Base-by-base conservation (phyloP, 2,888 invertebrate genomes). In the Xestoiulus laeticollis region DNA sequence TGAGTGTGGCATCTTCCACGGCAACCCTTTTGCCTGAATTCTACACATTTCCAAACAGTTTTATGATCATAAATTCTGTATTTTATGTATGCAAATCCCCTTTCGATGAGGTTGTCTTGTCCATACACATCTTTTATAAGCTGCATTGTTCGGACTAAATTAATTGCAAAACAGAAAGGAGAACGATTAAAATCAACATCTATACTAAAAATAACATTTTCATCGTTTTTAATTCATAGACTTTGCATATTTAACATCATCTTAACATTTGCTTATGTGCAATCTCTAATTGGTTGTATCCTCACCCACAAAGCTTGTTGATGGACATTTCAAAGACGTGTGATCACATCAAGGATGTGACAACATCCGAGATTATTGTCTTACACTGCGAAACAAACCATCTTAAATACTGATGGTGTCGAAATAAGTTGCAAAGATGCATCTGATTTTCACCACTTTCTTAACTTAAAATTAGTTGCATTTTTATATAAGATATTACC, bases 1-100 rank as follows among this genome's bases (percentile, higher is more conserved):
- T 43, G 85, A n/a, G 85, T 85, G 44, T 85, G 85, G 44, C 85
- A 85, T 85, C 85, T 85, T 38, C 85, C 85, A 22, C 43, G 19
- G 44, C 85, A 85, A 22, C 44, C 44, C 43, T 85, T 85, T 38
- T 16, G 22, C 44, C 85, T 85, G n/a, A 43, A 85, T 44, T 85
- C 26, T 22, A 85, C 44, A 16, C 85, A 85, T 43, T 44, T 85
- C 85, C 85, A 85, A 3, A 78, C 78, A 14, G 78, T 78, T 30
- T 78, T 78, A 78, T 78, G 78, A 16, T 78, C 78, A 78, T 78
- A 78, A 78, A 78, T 78, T 78, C 78, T 30, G 30, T 78, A 78
- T 78, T 78, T 78, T 16, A 78, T 16, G 16, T 78, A 78, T 14
- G 78, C 78, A 85, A 43, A 85, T 38, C 85, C 85, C n/a, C 44